These are phyloP conservation scores for Isotomurus palustris DNA, from an alignment of 2,888 invertebrate species.

Conservation along the genomic window DNA sequence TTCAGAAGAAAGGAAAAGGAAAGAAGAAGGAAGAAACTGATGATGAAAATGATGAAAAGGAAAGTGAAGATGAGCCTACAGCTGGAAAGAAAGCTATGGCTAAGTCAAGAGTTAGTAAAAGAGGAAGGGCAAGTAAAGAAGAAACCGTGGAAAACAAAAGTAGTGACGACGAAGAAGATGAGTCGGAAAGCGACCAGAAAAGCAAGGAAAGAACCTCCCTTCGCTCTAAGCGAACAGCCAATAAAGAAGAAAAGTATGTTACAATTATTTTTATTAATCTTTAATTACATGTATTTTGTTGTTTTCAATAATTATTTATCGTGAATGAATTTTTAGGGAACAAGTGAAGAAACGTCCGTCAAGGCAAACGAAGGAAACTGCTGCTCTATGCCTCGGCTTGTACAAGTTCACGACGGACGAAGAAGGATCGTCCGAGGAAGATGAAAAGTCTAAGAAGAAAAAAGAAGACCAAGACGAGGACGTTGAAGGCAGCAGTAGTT, in stretches of 20 bases:
- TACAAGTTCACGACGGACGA: conserved; percentile 63
- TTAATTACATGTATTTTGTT: neutral
- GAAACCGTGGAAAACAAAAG: no score
- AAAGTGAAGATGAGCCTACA: no score
- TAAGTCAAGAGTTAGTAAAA: no score
- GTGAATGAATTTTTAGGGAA: conserved; percentile 2
- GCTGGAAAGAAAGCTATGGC: no score
- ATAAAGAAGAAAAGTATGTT: no score
- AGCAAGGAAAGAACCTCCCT: no score
- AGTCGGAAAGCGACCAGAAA: no score
- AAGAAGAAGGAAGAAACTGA: neutral
- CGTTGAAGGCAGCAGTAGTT: conserved; percentile 38
- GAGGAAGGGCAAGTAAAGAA: no score
- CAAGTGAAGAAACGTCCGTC: conserved; percentile 46
- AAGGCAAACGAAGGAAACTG: conserved; percentile 70
- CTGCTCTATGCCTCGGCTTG: conserved; percentile 68
- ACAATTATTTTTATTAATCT: neutral
- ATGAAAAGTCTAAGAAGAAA: conserved; percentile 53
- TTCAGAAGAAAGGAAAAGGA: conserved; percentile 3
- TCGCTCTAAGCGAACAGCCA: no score
- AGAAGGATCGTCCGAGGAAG: conserved; percentile 48
- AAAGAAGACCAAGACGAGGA: conserved; percentile 52
- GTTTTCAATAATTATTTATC: neutral
- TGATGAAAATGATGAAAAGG: neutral
- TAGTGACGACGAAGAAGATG: no score